Evolutionary conservation across 2,797 vertebrate genomes (phyloP).

Genomic region (Pseudochromis fuscus): DNA sequence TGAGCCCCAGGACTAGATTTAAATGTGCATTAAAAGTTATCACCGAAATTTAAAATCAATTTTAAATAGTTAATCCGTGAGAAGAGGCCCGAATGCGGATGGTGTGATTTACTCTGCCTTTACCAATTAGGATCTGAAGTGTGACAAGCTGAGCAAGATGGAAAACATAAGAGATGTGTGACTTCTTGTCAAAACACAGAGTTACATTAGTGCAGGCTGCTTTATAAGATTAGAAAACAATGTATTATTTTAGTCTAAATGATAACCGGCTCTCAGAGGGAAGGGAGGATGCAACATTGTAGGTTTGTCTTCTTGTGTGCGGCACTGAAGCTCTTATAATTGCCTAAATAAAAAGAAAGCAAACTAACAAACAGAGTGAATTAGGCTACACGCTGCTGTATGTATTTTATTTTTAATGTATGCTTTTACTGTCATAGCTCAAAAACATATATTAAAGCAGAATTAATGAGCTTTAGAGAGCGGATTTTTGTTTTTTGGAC

Average conservation of each 20-base stretch:
- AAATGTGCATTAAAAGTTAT: constrained; percentile 35
- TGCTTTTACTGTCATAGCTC: too few species aligned
- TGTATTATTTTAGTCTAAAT: neutral
- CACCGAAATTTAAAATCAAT: constrained; percentile 35
- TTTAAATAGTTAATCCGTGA: constrained; percentile 24
- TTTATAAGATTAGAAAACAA: constrained; percentile 14
- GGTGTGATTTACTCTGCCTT: constrained; percentile 41
- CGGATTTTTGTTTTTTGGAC: neutral
- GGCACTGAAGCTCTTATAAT: too few species aligned
- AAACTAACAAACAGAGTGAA: too few species aligned
- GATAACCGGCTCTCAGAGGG: neutral
- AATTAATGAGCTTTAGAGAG: neutral
- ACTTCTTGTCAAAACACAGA: constrained; percentile 25
- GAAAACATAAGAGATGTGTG: constrained; percentile 26
- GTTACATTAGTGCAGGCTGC: neutral
- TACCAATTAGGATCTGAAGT: constrained; percentile 20
- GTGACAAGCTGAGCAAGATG: constrained; percentile 1
- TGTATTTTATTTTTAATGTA: too few species aligned
- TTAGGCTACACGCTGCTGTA: too few species aligned
- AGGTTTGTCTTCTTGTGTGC: neutral
- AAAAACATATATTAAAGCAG: neutral
- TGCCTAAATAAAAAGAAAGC: too few species aligned
- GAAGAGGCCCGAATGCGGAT: constrained; percentile 33
- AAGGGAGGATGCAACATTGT: neutral
- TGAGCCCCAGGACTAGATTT: constrained; percentile 24